These are phyloP conservation scores for Rhea pennata DNA, from an alignment of 2,113 vertebrate species.

Conservation along the genomic window DNA sequence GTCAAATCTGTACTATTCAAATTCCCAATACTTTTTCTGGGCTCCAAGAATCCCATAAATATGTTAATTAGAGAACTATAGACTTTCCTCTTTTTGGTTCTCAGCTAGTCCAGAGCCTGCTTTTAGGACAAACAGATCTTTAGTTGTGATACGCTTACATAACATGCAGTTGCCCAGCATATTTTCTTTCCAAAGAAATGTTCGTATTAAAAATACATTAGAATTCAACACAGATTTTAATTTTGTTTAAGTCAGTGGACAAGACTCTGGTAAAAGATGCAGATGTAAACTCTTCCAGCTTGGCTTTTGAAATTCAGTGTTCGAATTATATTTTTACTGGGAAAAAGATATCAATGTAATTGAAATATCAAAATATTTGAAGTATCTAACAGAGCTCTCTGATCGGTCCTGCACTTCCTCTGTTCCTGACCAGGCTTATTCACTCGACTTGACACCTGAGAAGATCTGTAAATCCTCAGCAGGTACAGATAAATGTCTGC, in stretches of 20 bases:
- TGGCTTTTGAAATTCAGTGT: not conserved
- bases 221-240: not conserved
- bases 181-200: conserved; percentile 13
- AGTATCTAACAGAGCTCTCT: not conserved
- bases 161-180: not conserved
- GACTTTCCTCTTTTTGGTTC: not conserved
- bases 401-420: not conserved
- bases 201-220: not conserved
- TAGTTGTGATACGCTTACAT: not conserved
- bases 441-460: not conserved
- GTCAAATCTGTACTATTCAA: not conserved
- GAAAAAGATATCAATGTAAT: not conserved
- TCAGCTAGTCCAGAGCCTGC: not conserved
- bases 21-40: not conserved
- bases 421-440: not conserved
- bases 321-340: not conserved
- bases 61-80: conserved; percentile 27
- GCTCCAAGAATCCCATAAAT: not conserved
- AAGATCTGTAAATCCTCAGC: not conserved
- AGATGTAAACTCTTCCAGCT: not conserved
- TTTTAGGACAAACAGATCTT: not conserved
- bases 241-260: not conserved
- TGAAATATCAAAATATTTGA: not conserved
- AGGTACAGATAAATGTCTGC: not conserved
- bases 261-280: not conserved